phyloP scores from a whole-genome alignment of 2,797 vertebrate genomes.

The Salmo trutta region DNA sequence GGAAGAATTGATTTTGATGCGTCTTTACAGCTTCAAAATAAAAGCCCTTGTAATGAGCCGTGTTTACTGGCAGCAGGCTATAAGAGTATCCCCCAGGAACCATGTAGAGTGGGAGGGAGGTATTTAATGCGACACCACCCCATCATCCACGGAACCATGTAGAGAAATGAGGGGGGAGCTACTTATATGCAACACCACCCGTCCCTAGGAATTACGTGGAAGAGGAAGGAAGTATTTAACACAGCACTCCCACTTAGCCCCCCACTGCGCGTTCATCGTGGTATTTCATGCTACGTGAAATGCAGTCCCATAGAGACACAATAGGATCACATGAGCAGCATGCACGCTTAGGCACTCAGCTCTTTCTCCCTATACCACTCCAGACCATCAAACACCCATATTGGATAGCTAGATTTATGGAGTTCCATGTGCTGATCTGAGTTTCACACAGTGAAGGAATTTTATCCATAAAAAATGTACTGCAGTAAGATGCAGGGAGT shows the following conservation, averaged over 20 bases:
- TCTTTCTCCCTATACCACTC: not conserved
- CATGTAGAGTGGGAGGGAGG: constrained; percentile 31
- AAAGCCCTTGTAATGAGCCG: constrained; percentile 60
- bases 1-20: constrained; percentile 60
- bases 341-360: not conserved
- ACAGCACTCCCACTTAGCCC: constrained; percentile 45
- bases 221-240: constrained; percentile 13
- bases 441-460: no score
- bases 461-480: no score
- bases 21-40: constrained; percentile 51
- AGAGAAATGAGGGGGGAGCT: constrained; percentile 18
- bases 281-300: constrained; percentile 20
- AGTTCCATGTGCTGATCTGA: not conserved
- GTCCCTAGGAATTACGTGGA: constrained; percentile 8
- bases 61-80: constrained; percentile 49
- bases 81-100: constrained; percentile 44
- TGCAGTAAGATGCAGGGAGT: no score
- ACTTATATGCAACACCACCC: constrained; percentile 20
- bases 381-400: not conserved
- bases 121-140: constrained; percentile 10
- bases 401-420: not conserved
- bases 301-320: not conserved
- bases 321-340: not conserved
- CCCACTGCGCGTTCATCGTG: constrained; percentile 30
- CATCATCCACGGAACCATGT: constrained; percentile 27